Evolutionary conservation across 2,113 vertebrate species (phyloP).

Genomic region (Dipodomys stephensi): DNA sequence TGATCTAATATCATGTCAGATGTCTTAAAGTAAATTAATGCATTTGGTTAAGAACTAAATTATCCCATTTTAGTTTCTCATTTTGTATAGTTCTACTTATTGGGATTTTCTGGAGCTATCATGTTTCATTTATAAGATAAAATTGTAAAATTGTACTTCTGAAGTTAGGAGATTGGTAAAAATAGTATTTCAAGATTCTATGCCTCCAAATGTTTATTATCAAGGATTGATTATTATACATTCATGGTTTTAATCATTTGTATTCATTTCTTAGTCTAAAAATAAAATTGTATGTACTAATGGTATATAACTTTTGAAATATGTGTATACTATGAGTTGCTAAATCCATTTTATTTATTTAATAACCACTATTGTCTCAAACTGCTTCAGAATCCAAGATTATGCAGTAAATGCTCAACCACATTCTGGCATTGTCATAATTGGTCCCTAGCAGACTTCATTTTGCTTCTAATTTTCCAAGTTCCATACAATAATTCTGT

Average conservation of each 20-base stretch:
- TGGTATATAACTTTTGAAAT: neutral
- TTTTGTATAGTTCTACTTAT: neutral
- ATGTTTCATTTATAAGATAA: slow-evolving; percentile 23
- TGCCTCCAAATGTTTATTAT: slow-evolving; percentile 14
- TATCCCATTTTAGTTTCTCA: neutral
- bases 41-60: neutral
- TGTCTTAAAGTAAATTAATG: neutral
- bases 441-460: slow-evolving; percentile 49
- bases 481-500: slow-evolving; percentile 56
- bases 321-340: neutral
- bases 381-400: neutral
- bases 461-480: slow-evolving; percentile 59
- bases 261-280: neutral
- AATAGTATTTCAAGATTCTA: neutral
- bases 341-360: slow-evolving; percentile 23
- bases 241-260: neutral
- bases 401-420: neutral
- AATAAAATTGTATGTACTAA: neutral
- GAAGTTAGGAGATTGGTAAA: slow-evolving; percentile 27
- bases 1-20: neutral
- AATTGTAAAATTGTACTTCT: slow-evolving; percentile 14
- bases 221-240: neutral
- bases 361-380: neutral
- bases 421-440: slow-evolving; percentile 62
- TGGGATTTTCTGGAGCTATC: neutral